phyloP scores from a whole-genome alignment of 2,888 invertebrate genomes.

The Drosophila ustulata region DNA sequence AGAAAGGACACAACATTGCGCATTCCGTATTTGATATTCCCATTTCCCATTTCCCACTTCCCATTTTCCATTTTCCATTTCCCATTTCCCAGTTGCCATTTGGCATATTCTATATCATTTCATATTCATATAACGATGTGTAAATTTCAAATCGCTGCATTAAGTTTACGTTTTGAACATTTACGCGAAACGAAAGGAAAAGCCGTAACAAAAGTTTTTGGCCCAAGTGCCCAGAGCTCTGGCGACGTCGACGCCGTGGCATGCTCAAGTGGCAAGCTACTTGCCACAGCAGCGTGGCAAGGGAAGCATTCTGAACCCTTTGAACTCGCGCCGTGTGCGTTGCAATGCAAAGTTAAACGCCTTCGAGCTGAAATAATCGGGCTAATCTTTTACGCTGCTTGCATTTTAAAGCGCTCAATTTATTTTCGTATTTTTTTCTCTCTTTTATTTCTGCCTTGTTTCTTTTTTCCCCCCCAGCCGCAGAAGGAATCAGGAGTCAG shows the following conservation, averaged over 20 bases:
- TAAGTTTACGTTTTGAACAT: constrained; percentile 42
- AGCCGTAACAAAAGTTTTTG: constrained; percentile 40
- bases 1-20: background rate
- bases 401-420: constrained; percentile 80
- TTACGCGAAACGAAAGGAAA: constrained; percentile 44
- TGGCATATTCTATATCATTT: constrained; percentile 33
- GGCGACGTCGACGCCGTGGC: constrained; percentile 18
- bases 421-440: constrained; percentile 1
- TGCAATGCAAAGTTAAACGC: constrained; percentile 64
- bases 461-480: background rate
- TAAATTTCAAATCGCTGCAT: constrained; percentile 68
- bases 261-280: constrained; percentile 55
- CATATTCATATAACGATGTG: constrained; percentile 73
- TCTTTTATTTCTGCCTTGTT: background rate
- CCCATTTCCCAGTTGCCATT: background rate
- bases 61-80: constrained; percentile 3
- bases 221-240: constrained; percentile 33
- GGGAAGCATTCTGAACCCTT: constrained; percentile 63
- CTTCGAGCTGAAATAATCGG: constrained; percentile 72
- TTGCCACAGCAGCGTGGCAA: background rate
- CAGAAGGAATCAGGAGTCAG: background rate
- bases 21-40: constrained; percentile 7
- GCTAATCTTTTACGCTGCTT: constrained; percentile 83
- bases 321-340: constrained; percentile 64
- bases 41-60: background rate